A percentile compares a stretch with the other conserved stretches of the same genome.
phyloP scores from a whole-genome alignment of 2,113 vertebrate genomes.

The Amblyopsis rosae region DNA sequence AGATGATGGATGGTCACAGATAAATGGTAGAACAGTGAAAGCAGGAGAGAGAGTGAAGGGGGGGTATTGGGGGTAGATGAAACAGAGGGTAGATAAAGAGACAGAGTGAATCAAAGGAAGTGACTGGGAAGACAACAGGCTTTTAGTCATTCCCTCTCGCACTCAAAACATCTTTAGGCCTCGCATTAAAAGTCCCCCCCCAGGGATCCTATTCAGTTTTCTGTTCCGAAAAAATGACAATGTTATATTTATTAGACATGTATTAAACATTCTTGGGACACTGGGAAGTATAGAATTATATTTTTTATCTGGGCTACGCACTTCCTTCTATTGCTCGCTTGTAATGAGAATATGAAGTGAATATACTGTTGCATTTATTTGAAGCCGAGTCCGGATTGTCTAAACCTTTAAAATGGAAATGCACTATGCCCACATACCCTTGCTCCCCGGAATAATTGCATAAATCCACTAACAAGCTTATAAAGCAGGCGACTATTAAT shows the following conservation, averaged over 20 bases:
- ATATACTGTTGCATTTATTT: slow-evolving; percentile 10
- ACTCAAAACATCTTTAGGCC: slow-evolving; percentile 30
- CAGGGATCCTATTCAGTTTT: too few relatives aligned
- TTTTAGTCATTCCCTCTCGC: slow-evolving; percentile 36
- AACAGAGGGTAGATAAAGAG: slow-evolving; percentile 39
- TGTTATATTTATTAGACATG: too few relatives aligned
- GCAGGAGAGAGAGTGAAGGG: background rate
- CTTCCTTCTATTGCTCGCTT: background rate
- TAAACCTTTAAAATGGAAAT: slow-evolving; percentile 32
- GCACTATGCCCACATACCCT: slow-evolving; percentile 23
- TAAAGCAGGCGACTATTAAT: slow-evolving; percentile 52
- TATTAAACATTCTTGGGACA: too few relatives aligned
- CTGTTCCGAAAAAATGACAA: too few relatives aligned
- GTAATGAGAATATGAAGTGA: too few relatives aligned
- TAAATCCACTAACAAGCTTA: slow-evolving; percentile 61
- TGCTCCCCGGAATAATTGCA: slow-evolving; percentile 32
- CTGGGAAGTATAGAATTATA: background rate
- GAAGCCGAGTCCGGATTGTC: slow-evolving; percentile 23
- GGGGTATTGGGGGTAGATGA: background rate
- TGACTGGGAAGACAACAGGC: slow-evolving; percentile 55
- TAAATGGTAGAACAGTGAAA: slow-evolving; percentile 57
- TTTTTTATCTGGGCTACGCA: background rate
- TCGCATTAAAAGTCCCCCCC: background rate
- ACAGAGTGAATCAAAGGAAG: slow-evolving; percentile 38
- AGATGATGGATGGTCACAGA: slow-evolving; percentile 61